Base-by-base conservation (phyloP, 2,888 invertebrate genomes). In the Nomada fabriciana region DNA sequence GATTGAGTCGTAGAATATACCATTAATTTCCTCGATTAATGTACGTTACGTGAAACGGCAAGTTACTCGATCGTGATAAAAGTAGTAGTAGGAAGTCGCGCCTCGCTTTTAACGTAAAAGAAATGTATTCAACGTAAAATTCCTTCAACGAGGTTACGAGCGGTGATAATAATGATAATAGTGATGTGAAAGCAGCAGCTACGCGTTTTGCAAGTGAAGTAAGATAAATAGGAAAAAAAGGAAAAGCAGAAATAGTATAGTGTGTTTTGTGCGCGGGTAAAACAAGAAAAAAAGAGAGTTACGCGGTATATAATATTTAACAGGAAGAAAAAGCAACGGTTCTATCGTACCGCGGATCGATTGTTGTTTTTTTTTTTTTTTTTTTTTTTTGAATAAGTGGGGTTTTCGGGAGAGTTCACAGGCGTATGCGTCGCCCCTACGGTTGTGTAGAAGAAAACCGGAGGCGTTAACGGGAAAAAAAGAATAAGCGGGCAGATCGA, bases 101-200 rank as follows among this genome's bases (percentile, higher is more conserved):
- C 69, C 78, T 80, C 80, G 76, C 79, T 83, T 79, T 80, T 64
- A 60, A 23, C 57, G 60, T 36, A 7, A 36, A 71, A 42, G 25
- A 70, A 42, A 76, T 55, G 59, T 68, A 80, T 70, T 20, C 75
- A 53, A 63, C 74, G 60, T 81, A 57, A 25, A 42, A 69, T 80
- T 50, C 59, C 61, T 68, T 72, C 55, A 52, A 63, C 78, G 77
- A 73, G 73, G 60, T 65, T 15, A 36, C 25, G 52, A 65, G 47
- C 75, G 76, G 82, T 76, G 76, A 55, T 65, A 55, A 69, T 69
- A 57, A 72, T 74, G 36, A 36, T 36, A 36, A 70, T 60, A 79
- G 77, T 80, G 75, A 71, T 64, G 82, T 80, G 84, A 71, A 72
- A 76, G 74, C 71, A 77, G 77, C 83, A 63, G 76, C 75, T 83